Base-by-base conservation (phyloP, 2,113 vertebrate genomes). In the Hippolais icterina region DNA sequence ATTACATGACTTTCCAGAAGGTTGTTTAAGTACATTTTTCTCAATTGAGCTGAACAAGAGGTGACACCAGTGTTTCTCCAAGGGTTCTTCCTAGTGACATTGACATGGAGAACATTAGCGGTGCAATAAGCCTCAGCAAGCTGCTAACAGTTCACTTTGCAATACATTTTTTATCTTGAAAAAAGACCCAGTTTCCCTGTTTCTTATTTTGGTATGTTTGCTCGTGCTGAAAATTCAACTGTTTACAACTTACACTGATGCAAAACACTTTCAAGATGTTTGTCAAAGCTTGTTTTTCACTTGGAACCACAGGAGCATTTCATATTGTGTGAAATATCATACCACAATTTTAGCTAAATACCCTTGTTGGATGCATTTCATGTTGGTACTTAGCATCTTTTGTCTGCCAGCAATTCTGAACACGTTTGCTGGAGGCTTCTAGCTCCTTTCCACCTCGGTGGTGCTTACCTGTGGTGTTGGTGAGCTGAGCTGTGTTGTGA, bases 201-300 rank as follows among this genome's bases (percentile, higher is more conserved):
- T 85, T 47, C 53, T 79, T 63, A 25, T 77, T 93, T 86, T 70
- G 23, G 5, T 86, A 27, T 2, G 1, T 47, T 94, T 83, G 29
- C 27, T 83, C 14, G 4, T 83, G 59, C 79, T 83, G 52, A 57
- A 86, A 69, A 88, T 90, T 65, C 66, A 57, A n/a, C 61, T 86
- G 63, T 94, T 94, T 90, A 85, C 80, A 54, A 33, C 64, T 90
- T 88, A 50, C 23, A 47, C 28, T 59, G 82, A 83, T 65, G 90
- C 88, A 88, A 91, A 95, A 76, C 53, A 44, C 61, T 94, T 80
- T 77, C n/a, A 75, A 94, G 93, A 89, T 92, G 90, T 93, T 95
- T 96, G 81, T 94, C 95, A 95, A 85, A 94, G 74, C 90, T 93
- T 95, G 92, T 87, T 97, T 94, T 82, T 87, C 78, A 57, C 78